Evolutionary conservation across 2,797 vertebrate species (phyloP).

Genomic region (Takifugu rubripes): DNA sequence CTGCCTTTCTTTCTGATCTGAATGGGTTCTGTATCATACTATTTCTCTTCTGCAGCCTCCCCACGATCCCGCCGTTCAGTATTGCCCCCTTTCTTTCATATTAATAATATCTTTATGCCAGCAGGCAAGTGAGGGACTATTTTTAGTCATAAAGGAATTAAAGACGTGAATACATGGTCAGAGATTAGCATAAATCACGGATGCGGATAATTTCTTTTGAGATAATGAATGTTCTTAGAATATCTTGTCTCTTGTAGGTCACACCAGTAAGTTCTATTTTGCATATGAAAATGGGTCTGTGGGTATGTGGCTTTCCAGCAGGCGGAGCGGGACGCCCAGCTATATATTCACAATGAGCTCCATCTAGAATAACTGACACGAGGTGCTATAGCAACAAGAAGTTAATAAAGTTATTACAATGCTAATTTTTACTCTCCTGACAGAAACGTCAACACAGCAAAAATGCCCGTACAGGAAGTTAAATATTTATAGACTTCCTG

Average conservation of each 20-base stretch:
- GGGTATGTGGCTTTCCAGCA: conserved; percentile 29
- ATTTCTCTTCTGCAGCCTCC: conserved; percentile 43
- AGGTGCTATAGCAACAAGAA: conserved; percentile 22
- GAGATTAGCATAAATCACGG: conserved; percentile 76
- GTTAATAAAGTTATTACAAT: conserved; percentile 15
- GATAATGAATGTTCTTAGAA: conserved; percentile 71
- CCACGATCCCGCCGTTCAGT: conserved; percentile 42
- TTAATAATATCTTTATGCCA: conserved; percentile 67
- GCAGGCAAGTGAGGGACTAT: conserved; percentile 57
- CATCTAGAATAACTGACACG: conserved; percentile 25
- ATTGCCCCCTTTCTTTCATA: conserved; percentile 30
- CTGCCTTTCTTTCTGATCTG: conserved; percentile 49
- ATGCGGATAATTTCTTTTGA: conserved; percentile 61
- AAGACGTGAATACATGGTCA: conserved; percentile 66
- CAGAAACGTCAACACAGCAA: conserved; percentile 13
- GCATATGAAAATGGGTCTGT: conserved; percentile 70
- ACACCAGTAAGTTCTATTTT: conserved; percentile 36
- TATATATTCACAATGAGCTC: conserved; percentile 15
- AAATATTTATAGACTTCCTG: conserved; percentile 42
- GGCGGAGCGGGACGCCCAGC: conserved; percentile 19
- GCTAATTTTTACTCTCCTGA: background rate
- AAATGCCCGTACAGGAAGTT: conserved; percentile 16
- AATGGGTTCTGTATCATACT: conserved; percentile 44
- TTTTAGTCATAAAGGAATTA: conserved; percentile 68
- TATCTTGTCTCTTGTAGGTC: conserved; percentile 55